Percentiles rank a stretch among this genome's conserved stretches.
These are phyloP conservation scores for Pangasius macronema DNA, from an alignment of 2,797 vertebrate species.

Conservation along the genomic window DNA sequence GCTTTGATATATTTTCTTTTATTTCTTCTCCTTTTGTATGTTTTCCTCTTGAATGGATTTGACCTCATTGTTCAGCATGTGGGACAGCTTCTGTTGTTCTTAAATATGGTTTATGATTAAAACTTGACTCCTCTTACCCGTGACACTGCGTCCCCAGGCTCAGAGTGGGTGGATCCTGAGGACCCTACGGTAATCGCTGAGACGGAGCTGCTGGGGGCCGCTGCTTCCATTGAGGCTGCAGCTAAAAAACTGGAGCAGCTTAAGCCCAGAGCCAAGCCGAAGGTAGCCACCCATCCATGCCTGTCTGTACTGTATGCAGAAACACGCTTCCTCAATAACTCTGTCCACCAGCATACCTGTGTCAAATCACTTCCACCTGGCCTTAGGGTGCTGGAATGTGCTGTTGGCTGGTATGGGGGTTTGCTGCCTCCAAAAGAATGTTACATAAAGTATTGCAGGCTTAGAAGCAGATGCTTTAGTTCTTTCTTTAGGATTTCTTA, in stretches of 20 bases:
- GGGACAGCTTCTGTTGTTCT: background rate
- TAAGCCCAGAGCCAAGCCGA: conserved; percentile 95
- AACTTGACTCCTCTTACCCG: background rate
- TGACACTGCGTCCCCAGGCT: conserved; percentile 72
- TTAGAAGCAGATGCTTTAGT: conserved; percentile 32
- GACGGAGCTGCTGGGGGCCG: conserved; percentile 93
- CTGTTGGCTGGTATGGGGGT: conserved; percentile 20
- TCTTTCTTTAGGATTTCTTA: conserved; percentile 27
- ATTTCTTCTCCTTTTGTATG: background rate
- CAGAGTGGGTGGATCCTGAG: conserved; percentile 94
- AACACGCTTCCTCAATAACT: conserved; percentile 17
- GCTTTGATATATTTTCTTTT: background rate
- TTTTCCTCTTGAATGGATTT: background rate
- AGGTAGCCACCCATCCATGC: conserved; percentile 74
- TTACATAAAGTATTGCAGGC: background rate
- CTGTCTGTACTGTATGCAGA: conserved; percentile 21
- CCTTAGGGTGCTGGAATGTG: conserved; percentile 29
- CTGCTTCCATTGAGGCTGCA: conserved; percentile 97
- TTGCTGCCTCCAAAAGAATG: background rate
- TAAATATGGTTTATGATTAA: background rate
- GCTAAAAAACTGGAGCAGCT: conserved; percentile 99
- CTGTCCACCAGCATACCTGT: conserved; percentile 29
- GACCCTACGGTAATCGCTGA: conserved; percentile 96
- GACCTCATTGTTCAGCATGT: conserved; percentile 2
- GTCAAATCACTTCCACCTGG: conserved; percentile 43